Evolutionary conservation across 2,888 invertebrate species (phyloP).

Genomic region (Melipona bicolor): DNA sequence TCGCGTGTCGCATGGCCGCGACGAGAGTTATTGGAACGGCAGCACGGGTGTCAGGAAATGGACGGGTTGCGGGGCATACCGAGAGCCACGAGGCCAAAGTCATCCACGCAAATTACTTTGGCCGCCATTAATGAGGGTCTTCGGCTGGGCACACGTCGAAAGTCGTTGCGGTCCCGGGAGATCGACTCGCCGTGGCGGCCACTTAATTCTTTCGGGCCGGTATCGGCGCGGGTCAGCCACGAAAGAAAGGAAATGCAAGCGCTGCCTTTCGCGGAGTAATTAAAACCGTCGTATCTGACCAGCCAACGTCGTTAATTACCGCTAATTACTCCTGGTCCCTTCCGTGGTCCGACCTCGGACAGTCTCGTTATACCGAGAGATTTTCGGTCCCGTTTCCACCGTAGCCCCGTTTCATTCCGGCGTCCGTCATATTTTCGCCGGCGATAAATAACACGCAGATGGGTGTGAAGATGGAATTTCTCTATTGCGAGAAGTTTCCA

Average conservation of each 20-base stretch:
- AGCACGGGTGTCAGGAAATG: slow-evolving; percentile 73
- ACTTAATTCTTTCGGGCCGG: slow-evolving; percentile 66
- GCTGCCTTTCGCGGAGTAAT: slow-evolving; percentile 68
- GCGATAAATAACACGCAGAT: slow-evolving; percentile 14
- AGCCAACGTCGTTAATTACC: slow-evolving; percentile 69
- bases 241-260: slow-evolving; percentile 69
- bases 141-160: slow-evolving; percentile 69
- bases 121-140: slow-evolving; percentile 77
- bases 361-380: slow-evolving; percentile 53
- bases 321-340: slow-evolving; percentile 66
- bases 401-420: neutral
- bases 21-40: slow-evolving; percentile 25
- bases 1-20: slow-evolving; percentile 70
- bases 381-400: slow-evolving; percentile 47
- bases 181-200: slow-evolving; percentile 65
- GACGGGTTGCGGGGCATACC: slow-evolving; percentile 37
- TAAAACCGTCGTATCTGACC: slow-evolving; percentile 69
- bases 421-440: slow-evolving; percentile 41
- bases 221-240: slow-evolving; percentile 66
- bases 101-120: slow-evolving; percentile 78
- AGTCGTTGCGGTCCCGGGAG: slow-evolving; percentile 70
- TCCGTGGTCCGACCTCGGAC: slow-evolving; percentile 31
- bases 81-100: slow-evolving; percentile 67
- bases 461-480: neutral
- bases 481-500: too few species aligned